Percentiles rank a stretch among this genome's conserved stretches.
Evolutionary conservation across 2,797 vertebrate genomes (phyloP).

Genomic region (Premnoplex brunnescens): DNA sequence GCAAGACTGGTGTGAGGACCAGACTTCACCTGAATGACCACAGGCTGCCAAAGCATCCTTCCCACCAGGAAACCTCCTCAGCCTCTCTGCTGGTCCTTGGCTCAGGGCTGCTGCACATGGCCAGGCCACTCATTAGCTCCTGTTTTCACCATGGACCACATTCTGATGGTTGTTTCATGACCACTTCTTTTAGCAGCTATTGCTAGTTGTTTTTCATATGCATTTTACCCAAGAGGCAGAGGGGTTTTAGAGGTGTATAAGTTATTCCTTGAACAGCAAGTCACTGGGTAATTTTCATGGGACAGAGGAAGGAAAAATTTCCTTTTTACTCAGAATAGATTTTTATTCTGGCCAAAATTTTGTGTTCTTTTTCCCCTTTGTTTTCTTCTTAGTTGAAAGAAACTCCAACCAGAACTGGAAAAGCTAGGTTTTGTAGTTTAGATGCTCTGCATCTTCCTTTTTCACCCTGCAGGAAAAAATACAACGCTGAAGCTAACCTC

Average conservation of each 20-base stretch:
- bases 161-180: not conserved
- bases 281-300: not conserved
- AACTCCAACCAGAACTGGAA: not conserved
- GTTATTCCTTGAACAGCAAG: not conserved
- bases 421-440: not conserved
- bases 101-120: not conserved
- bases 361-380: not conserved
- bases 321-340: not conserved
- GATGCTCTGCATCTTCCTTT: not conserved
- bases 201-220: not conserved
- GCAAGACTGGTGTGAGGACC: not conserved
- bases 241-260: not conserved
- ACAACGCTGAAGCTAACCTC: not conserved
- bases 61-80: rapidly evolving
- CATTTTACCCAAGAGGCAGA: not conserved
- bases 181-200: not conserved
- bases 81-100: not conserved
- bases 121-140: not conserved
- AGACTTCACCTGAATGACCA: not conserved
- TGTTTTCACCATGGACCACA: not conserved
- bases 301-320: not conserved
- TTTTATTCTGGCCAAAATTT: not conserved
- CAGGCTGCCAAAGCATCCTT: not conserved
- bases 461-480: not conserved
- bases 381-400: not conserved